Evolutionary conservation across 2,113 vertebrate genomes (phyloP).

Genomic region (Spilogale gracilis): DNA sequence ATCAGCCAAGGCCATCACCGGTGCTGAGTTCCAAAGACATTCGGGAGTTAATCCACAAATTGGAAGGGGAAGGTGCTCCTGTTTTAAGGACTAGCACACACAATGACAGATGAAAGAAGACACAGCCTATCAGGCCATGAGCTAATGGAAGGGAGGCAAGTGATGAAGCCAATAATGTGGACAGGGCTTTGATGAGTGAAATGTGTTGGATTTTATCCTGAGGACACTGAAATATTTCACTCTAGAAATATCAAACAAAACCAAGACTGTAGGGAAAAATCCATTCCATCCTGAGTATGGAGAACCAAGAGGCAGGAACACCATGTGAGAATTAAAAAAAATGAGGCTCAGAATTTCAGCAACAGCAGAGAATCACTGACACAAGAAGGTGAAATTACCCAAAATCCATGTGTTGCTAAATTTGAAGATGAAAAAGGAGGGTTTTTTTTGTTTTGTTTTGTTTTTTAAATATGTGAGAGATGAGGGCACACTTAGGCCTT

Average conservation of each 20-base stretch:
- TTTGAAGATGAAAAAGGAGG: not conserved
- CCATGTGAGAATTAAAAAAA: not conserved
- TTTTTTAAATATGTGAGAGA: conserved; percentile 4
- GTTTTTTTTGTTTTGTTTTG: not conserved
- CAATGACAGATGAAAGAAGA: not conserved
- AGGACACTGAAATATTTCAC: not conserved
- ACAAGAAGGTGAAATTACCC: not conserved
- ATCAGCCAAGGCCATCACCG: not conserved
- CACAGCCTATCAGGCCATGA: no score
- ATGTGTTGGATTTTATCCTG: not conserved
- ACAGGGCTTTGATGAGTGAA: not conserved
- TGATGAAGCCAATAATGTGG: not conserved
- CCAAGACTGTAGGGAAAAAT: not conserved
- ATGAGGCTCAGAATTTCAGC: not conserved
- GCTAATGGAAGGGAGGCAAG: not conserved
- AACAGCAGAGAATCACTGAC: not conserved
- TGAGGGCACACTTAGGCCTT: not conserved
- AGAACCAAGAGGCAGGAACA: not conserved
- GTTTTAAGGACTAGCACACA: not conserved
- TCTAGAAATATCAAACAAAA: not conserved
- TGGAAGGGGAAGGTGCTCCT: not conserved
- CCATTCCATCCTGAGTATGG: not conserved
- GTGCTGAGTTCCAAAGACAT: not conserved
- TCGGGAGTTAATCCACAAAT: not conserved
- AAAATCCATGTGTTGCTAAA: not conserved